Conservation (phyloP, 1,140 invertebrate species). For the Drosophila auraria region DNA sequence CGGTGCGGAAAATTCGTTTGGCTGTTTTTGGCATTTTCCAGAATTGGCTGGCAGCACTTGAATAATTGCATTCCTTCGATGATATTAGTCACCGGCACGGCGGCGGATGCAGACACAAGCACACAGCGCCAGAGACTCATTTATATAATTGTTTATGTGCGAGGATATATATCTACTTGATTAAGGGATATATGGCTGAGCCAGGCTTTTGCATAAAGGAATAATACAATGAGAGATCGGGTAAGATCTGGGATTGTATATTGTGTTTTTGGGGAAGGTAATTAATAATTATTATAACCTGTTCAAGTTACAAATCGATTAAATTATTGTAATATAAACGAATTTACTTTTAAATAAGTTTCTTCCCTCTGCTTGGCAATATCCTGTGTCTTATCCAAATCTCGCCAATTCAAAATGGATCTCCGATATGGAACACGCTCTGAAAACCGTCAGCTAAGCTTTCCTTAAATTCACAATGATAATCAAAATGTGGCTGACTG, state of each 20-base stretch:
- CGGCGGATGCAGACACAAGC: constrained; percentile 23
- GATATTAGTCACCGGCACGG: constrained; percentile 39
- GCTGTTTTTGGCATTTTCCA: constrained; percentile 76
- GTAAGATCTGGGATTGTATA: too few relatives aligned
- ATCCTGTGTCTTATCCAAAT: constrained; percentile 48
- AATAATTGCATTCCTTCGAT: constrained; percentile 73
- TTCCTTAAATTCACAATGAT: background rate
- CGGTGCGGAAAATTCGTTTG: constrained; percentile 71
- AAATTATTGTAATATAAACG: background rate
- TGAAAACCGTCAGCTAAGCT: background rate
- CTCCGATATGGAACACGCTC: constrained; percentile 35
- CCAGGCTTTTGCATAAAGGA: constrained; percentile 1
- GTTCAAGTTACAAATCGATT: background rate
- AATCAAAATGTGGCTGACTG: constrained; percentile 25
- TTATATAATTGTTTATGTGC: constrained; percentile 44
- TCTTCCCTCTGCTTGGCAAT: background rate
- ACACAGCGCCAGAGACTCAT: constrained; percentile 32
- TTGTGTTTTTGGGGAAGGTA: background rate
- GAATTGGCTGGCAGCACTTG: constrained; percentile 69
- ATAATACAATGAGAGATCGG: too few relatives aligned
- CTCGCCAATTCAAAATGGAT: constrained; percentile 37
- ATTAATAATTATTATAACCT: background rate
- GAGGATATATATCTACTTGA: constrained; percentile 11
- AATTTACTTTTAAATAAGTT: background rate
- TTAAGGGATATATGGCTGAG: constrained; percentile 22